Base-by-base conservation (phyloP, 2,113 vertebrate genomes). In the Lophochroa leadbeateri region DNA sequence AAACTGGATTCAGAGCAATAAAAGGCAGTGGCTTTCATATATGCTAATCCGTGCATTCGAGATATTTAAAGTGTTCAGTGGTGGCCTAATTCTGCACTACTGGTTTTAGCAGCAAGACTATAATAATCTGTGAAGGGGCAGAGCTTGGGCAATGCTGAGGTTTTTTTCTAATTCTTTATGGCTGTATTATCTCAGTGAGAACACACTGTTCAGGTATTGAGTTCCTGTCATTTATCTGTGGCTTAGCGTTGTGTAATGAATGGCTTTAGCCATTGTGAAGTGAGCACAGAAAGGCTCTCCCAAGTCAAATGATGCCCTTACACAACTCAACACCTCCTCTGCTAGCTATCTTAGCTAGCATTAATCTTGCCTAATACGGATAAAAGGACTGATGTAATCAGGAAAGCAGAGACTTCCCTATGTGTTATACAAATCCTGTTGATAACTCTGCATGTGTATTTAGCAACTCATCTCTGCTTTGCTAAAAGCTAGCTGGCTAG, bases 281-380 rank as follows among this genome's bases (percentile, higher is more conserved):
- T 27, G 49, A 77, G 76, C 0, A 0, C 28, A 12, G 71, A 72
- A 75, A 64, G 81, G 58, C 4, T 9, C 50, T 89, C 37, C 28
- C 0, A 5, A 44, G 39, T 29, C 85, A 72, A 93, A 57, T 3
- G 1, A 15, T 20, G 39, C 52, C 47, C 50, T 84, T 71, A 24
- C 35, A n/a, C 94, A 60, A 21, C 63, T 86, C 83, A 60, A 27
- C 28, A n/a, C 29, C 50, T 94, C 60, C 69, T 84, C 60, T 83
- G 83, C 69, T 43, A 35, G 79, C 58, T 52, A 2, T 65, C 13
- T 13, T 49, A 70, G 58, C 49, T 90, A 61, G n/a, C 55, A 74
- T 74, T 94, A 93, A 92, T 95, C 71, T 80, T 74, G 58, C 71
- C 64, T 86, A 88, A 90, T 90, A 61, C 7, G 1, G 91, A 72